Evolutionary conservation across 1,140 invertebrate genomes (phyloP), one percentile per base, ranked within the genome.

Genomic region (Ceratina japonica): DNA sequence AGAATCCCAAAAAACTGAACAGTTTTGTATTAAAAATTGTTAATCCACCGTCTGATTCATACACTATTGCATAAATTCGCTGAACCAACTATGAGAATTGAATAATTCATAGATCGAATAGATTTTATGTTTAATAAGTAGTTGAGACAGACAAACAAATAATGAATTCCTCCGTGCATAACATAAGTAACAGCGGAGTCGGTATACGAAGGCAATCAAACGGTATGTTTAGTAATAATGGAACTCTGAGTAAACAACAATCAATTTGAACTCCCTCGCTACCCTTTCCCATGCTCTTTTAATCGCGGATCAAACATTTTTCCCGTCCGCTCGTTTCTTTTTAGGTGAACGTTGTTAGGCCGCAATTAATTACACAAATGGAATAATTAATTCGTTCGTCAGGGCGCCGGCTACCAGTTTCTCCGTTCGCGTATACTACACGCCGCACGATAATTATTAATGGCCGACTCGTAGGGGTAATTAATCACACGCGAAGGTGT

Each of bases 311-410:
- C 20, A 51, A 44, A 44, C 37, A 44, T 44, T 44, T 44, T 44
- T 44, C 5, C 37, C 37, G 37, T 44, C 10, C 5, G 5, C 37
- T 10, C 37, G 37, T 44, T 44, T 44, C 49, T 18, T 56, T 77
- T 71, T 44, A 44, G 54, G 4, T 15, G 16, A 7, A 18, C 20
- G 16, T 15, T 13, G 58, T 31, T 22, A 44, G 27, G 49, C 7
- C n/a, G 59, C 69, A 22, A 78, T 78, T 72, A 78, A 78, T 78
- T 78, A 63, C 75, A 49, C 5, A 52, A 51, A 78, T 56, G 44
- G 68, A 72, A 51, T 72, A 63, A 78, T 72, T 78, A 78, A 78
- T 78, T 78, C 22, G 69, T 78, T 78, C 61, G 75, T 78, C 75
- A 72, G 52, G 68, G 20, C 13, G 51, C 5, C 37, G 27, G 75